These are phyloP conservation scores for Diabrotica undecimpunctata DNA, from an alignment of 1,140 invertebrate species.

Conservation along the genomic window DNA sequence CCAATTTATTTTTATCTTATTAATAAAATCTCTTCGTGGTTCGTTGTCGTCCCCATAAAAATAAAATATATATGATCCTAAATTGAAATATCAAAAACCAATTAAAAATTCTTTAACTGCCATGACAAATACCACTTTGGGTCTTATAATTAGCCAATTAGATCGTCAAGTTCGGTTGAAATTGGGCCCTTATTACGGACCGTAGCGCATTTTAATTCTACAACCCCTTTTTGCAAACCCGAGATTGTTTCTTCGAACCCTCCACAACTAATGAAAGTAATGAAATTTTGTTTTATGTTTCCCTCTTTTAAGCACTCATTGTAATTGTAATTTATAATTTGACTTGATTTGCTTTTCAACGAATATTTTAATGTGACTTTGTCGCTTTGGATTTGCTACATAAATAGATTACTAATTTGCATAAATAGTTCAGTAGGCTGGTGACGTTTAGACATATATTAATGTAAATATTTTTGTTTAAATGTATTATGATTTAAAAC, in stretches of 20 bases:
- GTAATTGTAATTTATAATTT: not conserved
- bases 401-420: not conserved
- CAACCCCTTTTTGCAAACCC: not conserved
- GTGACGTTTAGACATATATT: too few relatives aligned
- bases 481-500: too few relatives aligned
- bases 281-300: not conserved
- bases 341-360: not conserved
- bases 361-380: not conserved
- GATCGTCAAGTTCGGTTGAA: not conserved
- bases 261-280: not conserved
- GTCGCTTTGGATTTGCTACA: not conserved
- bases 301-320: not conserved
- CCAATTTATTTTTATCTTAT: too few relatives aligned
- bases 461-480: too few relatives aligned
- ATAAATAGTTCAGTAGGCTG: too few relatives aligned
- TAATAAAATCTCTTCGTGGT: too few relatives aligned
- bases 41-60: too few relatives aligned
- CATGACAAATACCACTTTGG: too few relatives aligned
- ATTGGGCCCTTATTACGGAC: not conserved
- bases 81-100: too few relatives aligned
- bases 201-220: not conserved
- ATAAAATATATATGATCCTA: too few relatives aligned
- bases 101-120: too few relatives aligned
- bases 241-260: not conserved
- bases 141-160: not conserved